Conservation (phyloP, 2,888 invertebrate genomes). For the Amaurobius ferox region DNA sequence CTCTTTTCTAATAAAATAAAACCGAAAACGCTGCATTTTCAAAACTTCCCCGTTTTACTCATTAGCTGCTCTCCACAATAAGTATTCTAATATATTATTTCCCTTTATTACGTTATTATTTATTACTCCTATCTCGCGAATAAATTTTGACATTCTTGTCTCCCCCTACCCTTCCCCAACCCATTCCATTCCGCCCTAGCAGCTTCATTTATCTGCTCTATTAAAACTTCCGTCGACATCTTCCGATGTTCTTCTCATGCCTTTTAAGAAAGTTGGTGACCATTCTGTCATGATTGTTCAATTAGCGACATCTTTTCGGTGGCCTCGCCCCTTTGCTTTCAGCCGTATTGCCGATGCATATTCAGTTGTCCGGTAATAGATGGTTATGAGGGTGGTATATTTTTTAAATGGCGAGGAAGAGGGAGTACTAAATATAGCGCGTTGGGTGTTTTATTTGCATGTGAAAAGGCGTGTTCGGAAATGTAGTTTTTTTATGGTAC, state of each 20-base stretch:
- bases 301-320: no score
- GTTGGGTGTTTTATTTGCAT: neutral
- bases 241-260: neutral
- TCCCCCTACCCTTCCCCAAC: no score
- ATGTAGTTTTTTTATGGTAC: no score
- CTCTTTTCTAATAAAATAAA: no score
- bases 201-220: neutral
- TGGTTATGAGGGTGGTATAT: conserved; percentile 1
- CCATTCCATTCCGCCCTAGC: neutral
- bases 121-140: no score
- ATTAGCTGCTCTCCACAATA: no score
- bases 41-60: no score
- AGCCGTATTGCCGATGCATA: neutral
- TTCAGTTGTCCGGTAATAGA: neutral
- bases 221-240: neutral
- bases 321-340: neutral
- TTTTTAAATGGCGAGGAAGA: no score
- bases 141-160: no score
- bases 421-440: neutral
- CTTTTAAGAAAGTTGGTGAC: neutral
- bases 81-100: no score
- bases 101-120: no score
- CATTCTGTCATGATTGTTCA: neutral
- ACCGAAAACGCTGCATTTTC: no score
- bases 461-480: neutral